Evolutionary conservation across 2,797 vertebrate species (phyloP).

Genomic region (Luscinia luscinia): DNA sequence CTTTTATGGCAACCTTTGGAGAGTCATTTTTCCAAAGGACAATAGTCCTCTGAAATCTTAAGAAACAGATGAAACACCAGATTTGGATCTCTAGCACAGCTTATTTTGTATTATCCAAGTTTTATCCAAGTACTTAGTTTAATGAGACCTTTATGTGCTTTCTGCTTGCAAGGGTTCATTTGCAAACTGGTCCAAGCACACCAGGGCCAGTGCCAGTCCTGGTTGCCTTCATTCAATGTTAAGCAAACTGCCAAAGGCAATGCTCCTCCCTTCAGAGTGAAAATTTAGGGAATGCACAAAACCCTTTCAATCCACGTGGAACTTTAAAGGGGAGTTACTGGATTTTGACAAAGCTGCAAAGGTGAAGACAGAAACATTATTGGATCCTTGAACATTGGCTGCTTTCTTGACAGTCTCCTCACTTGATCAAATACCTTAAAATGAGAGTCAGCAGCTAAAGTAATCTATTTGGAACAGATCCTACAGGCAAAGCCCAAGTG

Average conservation of each 20-base stretch:
- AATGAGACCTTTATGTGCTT: neutral
- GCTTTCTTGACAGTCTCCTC: neutral
- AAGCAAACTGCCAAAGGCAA: neutral
- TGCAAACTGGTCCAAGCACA: neutral
- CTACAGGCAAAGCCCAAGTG: neutral
- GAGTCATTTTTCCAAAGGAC: neutral
- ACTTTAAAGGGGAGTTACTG: neutral
- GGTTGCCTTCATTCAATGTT: neutral
- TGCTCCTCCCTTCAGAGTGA: neutral
- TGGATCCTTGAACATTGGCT: neutral
- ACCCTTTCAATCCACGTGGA: neutral
- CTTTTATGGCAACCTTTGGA: neutral
- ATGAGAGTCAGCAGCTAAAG: neutral
- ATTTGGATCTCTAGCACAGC: neutral
- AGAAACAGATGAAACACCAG: neutral
- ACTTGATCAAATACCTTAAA: neutral
- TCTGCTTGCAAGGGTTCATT: neutral
- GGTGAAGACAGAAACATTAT: neutral
- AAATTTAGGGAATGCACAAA: neutral
- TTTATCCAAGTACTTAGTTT: neutral
- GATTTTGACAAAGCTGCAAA: neutral
- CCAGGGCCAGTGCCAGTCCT: neutral
- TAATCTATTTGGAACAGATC: neutral
- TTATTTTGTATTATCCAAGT: neutral
- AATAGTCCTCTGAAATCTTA: neutral